These are phyloP conservation scores for Brachionus calyciflorus DNA, from an alignment of 1,140 invertebrate genomes.

Conservation along the genomic window DNA sequence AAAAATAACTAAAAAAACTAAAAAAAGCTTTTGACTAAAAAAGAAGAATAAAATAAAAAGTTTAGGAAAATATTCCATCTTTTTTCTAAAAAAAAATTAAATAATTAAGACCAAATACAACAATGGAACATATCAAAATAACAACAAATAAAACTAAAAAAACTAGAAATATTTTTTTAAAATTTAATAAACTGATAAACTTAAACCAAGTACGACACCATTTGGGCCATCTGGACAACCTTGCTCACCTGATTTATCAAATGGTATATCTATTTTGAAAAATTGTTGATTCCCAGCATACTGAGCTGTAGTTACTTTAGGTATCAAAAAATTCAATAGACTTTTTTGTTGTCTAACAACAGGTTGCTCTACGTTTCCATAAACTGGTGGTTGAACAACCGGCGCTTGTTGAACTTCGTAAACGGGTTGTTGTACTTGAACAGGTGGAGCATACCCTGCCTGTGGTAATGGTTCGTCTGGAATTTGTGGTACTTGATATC, in stretches of 20 bases:
- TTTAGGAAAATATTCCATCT: background rate
- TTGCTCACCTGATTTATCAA: background rate
- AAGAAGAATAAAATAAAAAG: background rate
- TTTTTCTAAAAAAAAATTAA: background rate
- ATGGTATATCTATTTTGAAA: slow-evolving; percentile 14
- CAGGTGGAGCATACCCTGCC: too few relatives aligned
- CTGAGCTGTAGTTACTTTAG: background rate
- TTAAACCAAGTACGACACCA: background rate
- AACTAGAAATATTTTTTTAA: background rate
- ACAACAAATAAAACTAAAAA: background rate
- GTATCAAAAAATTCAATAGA: background rate
- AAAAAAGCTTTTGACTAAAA: too few relatives aligned
- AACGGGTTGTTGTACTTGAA: too few relatives aligned
- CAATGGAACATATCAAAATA: background rate
- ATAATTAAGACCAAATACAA: slow-evolving; percentile 15
- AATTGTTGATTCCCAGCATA: slow-evolving; percentile 6
- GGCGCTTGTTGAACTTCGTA: too few relatives aligned
- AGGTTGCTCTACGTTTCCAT: background rate
- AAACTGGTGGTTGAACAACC: background rate
- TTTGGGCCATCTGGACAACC: slow-evolving; percentile 2
- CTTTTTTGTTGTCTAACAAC: background rate
- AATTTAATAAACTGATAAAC: slow-evolving; percentile 10
- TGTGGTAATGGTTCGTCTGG: too few relatives aligned
- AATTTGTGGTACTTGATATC: background rate
- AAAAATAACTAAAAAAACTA: too few relatives aligned